Percentiles rank a stretch among this genome's conserved stretches.
Evolutionary conservation across 2,797 vertebrate genomes (phyloP).

Genomic region (Iguana delicatissima): DNA sequence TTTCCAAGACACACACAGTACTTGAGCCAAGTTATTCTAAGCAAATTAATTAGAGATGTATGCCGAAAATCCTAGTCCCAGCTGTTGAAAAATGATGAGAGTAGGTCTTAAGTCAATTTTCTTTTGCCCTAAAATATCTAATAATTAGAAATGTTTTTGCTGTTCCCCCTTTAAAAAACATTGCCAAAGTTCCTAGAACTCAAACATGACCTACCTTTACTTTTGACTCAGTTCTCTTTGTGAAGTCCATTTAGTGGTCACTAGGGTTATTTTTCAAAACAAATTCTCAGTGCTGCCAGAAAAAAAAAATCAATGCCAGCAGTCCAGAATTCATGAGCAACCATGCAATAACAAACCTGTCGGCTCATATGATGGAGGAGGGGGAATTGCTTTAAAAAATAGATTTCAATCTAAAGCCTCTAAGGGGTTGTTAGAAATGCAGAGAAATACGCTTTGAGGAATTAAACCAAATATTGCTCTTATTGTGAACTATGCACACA

Average conservation of each 20-base stretch:
- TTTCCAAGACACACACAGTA: slow-evolving; percentile 23
- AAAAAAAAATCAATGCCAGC: slow-evolving; percentile 46
- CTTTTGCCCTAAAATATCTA: slow-evolving; percentile 5
- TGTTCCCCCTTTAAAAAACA: too few species aligned
- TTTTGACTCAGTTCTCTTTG: slow-evolving; percentile 34
- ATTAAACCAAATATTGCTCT: slow-evolving; percentile 28
- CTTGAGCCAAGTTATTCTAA: slow-evolving; percentile 48
- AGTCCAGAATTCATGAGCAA: slow-evolving; percentile 54
- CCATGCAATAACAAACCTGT: slow-evolving; percentile 52
- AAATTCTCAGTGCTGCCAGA: slow-evolving; percentile 48
- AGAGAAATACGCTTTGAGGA: slow-evolving; percentile 26
- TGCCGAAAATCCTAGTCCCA: slow-evolving; percentile 30
- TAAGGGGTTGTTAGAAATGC: slow-evolving; percentile 38
- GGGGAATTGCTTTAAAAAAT: slow-evolving; percentile 35
- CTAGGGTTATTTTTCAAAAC: slow-evolving; percentile 40
- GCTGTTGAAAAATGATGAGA: slow-evolving; percentile 26
- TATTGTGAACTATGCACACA: slow-evolving; percentile 2
- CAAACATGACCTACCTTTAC: slow-evolving; percentile 32
- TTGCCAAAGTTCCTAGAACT: slow-evolving; percentile 28
- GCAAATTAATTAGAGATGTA: slow-evolving; percentile 20
- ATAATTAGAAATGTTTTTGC: slow-evolving; percentile 13
- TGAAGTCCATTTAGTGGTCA: slow-evolving; percentile 12
- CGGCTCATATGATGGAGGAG: slow-evolving; percentile 32
- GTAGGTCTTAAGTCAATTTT: slow-evolving; percentile 30
- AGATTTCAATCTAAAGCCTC: slow-evolving; percentile 37